Conservation (phyloP, 2,888 invertebrate species). For the Metalampra italica region DNA sequence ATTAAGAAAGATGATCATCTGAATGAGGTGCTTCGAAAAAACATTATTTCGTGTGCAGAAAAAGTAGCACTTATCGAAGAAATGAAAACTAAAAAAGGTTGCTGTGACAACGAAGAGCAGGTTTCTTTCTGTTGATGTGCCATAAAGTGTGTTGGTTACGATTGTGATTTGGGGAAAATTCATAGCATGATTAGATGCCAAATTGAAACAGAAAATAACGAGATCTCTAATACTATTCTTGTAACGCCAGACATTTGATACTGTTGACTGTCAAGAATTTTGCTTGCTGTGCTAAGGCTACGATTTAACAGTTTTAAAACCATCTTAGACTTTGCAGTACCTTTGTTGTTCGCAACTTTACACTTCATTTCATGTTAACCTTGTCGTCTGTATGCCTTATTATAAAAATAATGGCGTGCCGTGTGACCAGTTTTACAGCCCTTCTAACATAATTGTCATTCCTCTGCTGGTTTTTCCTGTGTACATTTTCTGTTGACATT, state of each 20-base stretch:
- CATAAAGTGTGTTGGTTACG: constrained; percentile 48
- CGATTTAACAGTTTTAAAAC: neutral
- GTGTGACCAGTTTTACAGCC: neutral
- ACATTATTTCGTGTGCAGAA: constrained; percentile 66
- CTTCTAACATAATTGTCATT: neutral
- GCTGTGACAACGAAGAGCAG: constrained; percentile 46
- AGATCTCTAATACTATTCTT: neutral
- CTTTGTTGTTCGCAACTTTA: neutral
- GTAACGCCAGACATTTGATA: neutral
- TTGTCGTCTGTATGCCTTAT: neutral
- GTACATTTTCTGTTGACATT: neutral
- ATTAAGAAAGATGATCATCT: constrained; percentile 46
- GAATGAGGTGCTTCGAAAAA: constrained; percentile 58
- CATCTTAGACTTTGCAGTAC: neutral
- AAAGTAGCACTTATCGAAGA: constrained; percentile 68
- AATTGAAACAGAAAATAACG: neutral
- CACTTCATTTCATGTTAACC: neutral
- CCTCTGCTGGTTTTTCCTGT: neutral
- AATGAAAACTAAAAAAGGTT: constrained; percentile 55
- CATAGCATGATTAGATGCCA: constrained; percentile 47
- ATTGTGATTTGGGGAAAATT: constrained; percentile 32
- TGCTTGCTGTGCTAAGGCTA: neutral
- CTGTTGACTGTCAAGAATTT: constrained; percentile 1
- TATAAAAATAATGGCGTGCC: neutral
- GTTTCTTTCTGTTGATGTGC: constrained; percentile 60